phyloP scores from a whole-genome alignment of 2,113 vertebrate species.

The Channa maculata region DNA sequence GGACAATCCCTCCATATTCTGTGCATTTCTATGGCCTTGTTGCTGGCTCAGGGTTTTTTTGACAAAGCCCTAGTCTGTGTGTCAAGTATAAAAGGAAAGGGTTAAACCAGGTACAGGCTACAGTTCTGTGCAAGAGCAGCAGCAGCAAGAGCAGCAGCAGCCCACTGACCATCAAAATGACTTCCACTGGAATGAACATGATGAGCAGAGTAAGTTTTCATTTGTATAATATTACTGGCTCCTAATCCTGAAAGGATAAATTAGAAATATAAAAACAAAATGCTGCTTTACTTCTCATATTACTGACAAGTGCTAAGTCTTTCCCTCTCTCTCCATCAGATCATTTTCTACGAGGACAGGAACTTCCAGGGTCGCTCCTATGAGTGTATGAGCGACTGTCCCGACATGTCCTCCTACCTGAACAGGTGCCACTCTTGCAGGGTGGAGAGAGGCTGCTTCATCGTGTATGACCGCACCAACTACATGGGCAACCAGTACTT shows the following conservation, averaged over 20 bases:
- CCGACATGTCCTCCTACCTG: slow-evolving; percentile 77
- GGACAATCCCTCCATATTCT: slow-evolving; percentile 56
- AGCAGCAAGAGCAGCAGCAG: slow-evolving; percentile 45
- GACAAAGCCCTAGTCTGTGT: slow-evolving; percentile 50
- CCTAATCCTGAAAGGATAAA: too few relatives aligned
- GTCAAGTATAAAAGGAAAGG: slow-evolving; percentile 75
- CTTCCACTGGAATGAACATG: slow-evolving; percentile 73
- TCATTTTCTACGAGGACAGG: slow-evolving; percentile 81
- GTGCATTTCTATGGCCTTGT: slow-evolving; percentile 55
- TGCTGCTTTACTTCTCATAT: too few relatives aligned
- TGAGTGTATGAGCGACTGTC: slow-evolving; percentile 80
- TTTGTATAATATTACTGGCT: background rate
- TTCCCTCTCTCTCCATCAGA: slow-evolving; percentile 44
- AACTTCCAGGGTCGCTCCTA: slow-evolving; percentile 82
- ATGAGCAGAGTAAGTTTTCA: slow-evolving; percentile 66
- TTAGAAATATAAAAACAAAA: too few relatives aligned
- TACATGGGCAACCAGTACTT: slow-evolving; percentile 79
- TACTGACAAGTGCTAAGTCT: background rate
- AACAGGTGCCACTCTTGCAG: slow-evolving; percentile 76
- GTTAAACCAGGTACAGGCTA: slow-evolving; percentile 60
- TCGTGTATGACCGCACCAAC: slow-evolving; percentile 75
- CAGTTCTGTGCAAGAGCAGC: slow-evolving; percentile 69
- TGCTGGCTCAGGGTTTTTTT: slow-evolving; percentile 69
- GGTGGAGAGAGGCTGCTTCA: slow-evolving; percentile 79
- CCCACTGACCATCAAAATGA: slow-evolving; percentile 65